Conservation (phyloP, 2,797 vertebrate species). For the Loris lydekkerianus region DNA sequence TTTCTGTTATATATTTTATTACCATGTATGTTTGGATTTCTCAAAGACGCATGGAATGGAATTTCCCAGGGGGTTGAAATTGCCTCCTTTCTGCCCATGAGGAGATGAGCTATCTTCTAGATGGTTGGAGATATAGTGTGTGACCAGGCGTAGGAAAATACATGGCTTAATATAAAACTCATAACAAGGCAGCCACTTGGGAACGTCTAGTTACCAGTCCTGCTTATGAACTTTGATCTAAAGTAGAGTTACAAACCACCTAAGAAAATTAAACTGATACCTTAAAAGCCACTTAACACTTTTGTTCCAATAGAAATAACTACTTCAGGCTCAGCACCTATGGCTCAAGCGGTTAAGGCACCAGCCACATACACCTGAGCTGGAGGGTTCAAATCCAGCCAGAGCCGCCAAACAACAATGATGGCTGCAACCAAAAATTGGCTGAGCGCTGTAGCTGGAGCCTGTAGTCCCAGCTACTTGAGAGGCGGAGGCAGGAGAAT, state of each 20-base stretch:
- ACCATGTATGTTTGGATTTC: constrained; percentile 54
- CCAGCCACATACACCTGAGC: no score
- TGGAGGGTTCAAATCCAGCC: no score
- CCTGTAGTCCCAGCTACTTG: no score
- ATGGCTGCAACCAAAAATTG: no score
- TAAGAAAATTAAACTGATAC: constrained; percentile 48
- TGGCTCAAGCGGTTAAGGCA: no score
- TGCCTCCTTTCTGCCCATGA: constrained; percentile 22
- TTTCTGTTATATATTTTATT: constrained; percentile 70
- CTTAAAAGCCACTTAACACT: constrained; percentile 57
- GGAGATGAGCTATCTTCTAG: not conserved
- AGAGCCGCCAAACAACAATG: no score
- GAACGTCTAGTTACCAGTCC: constrained; percentile 63
- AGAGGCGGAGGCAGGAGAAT: no score
- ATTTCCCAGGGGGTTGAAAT: constrained; percentile 58
- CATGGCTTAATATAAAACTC: constrained; percentile 74
- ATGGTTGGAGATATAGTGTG: constrained; percentile 30
- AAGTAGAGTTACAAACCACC: constrained; percentile 33
- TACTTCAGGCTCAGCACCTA: not conserved
- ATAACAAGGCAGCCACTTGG: constrained; percentile 61
- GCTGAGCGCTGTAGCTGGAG: no score
- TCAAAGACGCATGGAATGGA: constrained; percentile 31
- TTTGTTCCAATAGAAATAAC: constrained; percentile 57
- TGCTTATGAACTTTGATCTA: constrained; percentile 77
- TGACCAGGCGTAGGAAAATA: constrained; percentile 73